Conservation (phyloP, 2,888 invertebrate species). For the Dastarcus helophoroides region DNA sequence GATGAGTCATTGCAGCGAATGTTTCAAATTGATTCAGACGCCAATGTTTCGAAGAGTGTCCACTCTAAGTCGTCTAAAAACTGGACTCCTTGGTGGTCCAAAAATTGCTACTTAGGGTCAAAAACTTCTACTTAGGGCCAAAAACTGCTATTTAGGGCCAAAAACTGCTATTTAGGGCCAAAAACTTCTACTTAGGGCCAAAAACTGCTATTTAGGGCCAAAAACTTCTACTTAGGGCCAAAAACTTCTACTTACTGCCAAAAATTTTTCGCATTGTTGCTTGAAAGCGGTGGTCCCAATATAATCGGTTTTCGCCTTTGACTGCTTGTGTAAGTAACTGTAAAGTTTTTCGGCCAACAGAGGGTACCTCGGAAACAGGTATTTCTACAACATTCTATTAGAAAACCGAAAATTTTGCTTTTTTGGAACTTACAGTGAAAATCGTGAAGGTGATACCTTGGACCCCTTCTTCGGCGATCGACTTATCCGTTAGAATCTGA, state of each 20-base stretch:
- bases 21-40: too few species aligned
- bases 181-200: too few species aligned
- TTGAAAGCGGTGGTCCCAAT: constrained; percentile 55
- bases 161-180: too few species aligned
- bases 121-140: too few species aligned
- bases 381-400: constrained; percentile 42
- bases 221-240: too few species aligned
- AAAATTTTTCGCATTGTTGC: constrained; percentile 58
- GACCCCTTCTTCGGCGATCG: constrained; percentile 56
- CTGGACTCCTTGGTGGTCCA: too few species aligned
- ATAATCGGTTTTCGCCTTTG: constrained; percentile 50
- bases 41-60: too few species aligned
- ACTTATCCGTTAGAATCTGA: constrained; percentile 59
- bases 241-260: constrained; percentile 33
- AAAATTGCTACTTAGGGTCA: too few species aligned
- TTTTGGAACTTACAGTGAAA: constrained; percentile 44
- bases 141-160: too few species aligned
- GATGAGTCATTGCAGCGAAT: too few species aligned
- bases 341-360: constrained; percentile 60
- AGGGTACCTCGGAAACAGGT: constrained; percentile 68
- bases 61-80: too few species aligned
- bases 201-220: too few species aligned
- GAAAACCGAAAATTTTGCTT: constrained; percentile 5
- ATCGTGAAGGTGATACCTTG: constrained; percentile 58
- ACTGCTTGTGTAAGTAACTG: constrained; percentile 47